Evolutionary conservation across 2,113 vertebrate species (phyloP).

Genomic region (Mystacornis crossleyi): DNA sequence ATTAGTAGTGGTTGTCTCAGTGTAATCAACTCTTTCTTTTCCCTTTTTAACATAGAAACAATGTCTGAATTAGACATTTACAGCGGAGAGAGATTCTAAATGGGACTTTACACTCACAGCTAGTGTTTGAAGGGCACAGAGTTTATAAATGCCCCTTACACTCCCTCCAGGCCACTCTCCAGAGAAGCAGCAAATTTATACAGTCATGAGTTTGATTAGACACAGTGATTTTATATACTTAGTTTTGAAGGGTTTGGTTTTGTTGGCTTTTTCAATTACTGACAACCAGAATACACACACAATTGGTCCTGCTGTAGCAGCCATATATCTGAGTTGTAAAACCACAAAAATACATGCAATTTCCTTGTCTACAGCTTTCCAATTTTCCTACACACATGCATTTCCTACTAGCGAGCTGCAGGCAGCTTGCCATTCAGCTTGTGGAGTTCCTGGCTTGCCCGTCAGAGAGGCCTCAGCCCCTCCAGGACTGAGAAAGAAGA

Average conservation of each 20-base stretch:
- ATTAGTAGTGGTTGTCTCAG: background rate
- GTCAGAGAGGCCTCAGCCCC: background rate
- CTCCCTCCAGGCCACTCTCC: background rate
- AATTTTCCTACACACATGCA: background rate
- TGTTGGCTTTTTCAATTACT: constrained; percentile 4
- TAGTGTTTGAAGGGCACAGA: background rate
- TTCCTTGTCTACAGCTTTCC: constrained; percentile 25
- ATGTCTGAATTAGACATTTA: background rate
- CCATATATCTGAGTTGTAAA: constrained; percentile 12
- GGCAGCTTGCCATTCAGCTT: constrained; percentile 12
- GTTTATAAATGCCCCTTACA: background rate
- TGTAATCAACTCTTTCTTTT: background rate
- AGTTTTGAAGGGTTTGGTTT: background rate
- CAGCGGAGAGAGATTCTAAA: background rate
- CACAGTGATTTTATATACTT: background rate
- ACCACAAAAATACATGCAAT: background rate
- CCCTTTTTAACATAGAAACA: background rate
- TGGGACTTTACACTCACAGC: background rate
- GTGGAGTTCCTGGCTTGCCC: background rate
- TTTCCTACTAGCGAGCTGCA: background rate
- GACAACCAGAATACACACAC: background rate
- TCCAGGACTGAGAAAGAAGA: background rate
- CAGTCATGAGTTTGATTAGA: constrained; percentile 9
- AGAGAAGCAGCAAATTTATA: background rate
- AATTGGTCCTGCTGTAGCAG: background rate